A percentile compares a stretch with the other conserved stretches of the same genome.
Conservation (phyloP, 2,797 vertebrate genomes). For the Malacoctenus gilli region DNA sequence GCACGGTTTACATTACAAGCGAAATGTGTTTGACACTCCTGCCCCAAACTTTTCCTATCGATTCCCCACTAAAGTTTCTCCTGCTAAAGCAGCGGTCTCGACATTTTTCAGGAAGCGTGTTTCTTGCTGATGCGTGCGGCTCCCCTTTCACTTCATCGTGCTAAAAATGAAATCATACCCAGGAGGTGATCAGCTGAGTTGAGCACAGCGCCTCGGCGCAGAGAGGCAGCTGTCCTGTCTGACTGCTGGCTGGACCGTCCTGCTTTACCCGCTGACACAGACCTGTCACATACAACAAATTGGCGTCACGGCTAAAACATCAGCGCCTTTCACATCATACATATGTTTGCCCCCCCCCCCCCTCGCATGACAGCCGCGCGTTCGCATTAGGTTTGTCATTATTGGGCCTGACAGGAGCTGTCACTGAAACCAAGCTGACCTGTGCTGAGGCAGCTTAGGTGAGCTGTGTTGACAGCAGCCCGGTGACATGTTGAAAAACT, state of each 20-base stretch:
- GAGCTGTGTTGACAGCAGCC: constrained; percentile 67
- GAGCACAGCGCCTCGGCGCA: background rate
- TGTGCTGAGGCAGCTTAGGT: constrained; percentile 56
- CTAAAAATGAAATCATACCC: background rate
- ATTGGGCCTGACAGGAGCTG: constrained; percentile 5
- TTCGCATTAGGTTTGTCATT: constrained; percentile 1
- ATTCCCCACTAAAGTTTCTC: too few relatives aligned
- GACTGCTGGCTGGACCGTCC: too few relatives aligned
- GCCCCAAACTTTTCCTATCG: too few relatives aligned
- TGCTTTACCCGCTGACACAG: too few relatives aligned
- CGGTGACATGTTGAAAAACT: constrained; percentile 60
- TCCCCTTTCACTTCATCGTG: background rate
- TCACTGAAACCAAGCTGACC: constrained; percentile 52
- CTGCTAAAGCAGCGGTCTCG: background rate
- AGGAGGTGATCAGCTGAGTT: background rate
- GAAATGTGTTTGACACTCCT: too few relatives aligned
- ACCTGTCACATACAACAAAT: too few relatives aligned
- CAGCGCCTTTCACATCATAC: background rate
- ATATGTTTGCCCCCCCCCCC: constrained; percentile 1
- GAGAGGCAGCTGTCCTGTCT: too few relatives aligned
- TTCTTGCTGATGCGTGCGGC: background rate
- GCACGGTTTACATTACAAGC: too few relatives aligned
- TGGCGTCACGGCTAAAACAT: too few relatives aligned
- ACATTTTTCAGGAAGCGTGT: background rate
- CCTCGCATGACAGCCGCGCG: background rate